phyloP scores from a whole-genome alignment of 2,888 invertebrate species.

The Oscheius onirici region DNA sequence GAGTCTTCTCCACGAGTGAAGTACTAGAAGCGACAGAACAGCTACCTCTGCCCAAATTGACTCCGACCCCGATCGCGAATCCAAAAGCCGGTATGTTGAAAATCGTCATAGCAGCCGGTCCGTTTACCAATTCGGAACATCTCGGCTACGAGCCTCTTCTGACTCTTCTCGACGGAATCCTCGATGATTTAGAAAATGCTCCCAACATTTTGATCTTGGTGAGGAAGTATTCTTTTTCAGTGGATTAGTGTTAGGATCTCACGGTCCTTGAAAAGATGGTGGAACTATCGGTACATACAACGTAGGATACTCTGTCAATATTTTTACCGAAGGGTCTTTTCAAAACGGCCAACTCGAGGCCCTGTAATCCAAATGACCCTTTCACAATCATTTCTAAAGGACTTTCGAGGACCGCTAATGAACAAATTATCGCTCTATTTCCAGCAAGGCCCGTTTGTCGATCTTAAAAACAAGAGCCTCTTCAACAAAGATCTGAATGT shows the following conservation, averaged over 20 bases:
- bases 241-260: not conserved
- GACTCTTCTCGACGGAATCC: constrained; percentile 41
- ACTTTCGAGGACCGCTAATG: not conserved
- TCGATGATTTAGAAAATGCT: constrained; percentile 33
- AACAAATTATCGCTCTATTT: not conserved
- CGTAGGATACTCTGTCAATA: no score
- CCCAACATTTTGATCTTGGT: constrained; percentile 27
- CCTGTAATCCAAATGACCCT: no score
- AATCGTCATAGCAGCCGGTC: constrained; percentile 46
- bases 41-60: not conserved
- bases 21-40: constrained; percentile 24
- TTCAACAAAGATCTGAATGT: not conserved
- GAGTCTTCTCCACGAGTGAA: constrained; percentile 36
- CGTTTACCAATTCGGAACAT: constrained; percentile 40
- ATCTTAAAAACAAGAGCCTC: constrained; percentile 38
- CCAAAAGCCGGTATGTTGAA: not conserved
- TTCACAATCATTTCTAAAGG: no score
- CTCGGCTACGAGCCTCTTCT: constrained; percentile 44
- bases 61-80: not conserved
- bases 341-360: no score
- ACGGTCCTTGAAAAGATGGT: no score
- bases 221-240: not conserved
- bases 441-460: constrained; percentile 48
- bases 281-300: no score
- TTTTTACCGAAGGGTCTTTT: no score